Conservation (phyloP, 2,113 vertebrate species). For the Xiphophorus hellerii region DNA sequence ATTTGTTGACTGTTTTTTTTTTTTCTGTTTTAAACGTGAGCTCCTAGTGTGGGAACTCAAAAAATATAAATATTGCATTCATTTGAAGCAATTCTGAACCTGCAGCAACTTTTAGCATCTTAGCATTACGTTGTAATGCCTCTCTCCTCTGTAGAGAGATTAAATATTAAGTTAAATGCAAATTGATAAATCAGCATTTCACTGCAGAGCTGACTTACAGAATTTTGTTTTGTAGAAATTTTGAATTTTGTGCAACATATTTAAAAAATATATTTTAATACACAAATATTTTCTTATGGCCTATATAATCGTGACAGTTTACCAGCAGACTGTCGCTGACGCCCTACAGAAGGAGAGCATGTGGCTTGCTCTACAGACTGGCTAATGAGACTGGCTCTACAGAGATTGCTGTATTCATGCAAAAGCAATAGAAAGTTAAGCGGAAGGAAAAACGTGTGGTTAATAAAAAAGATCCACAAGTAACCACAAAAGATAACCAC, state of each 20-base stretch:
- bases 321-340: background rate
- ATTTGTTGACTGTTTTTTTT: background rate
- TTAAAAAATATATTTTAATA: no score
- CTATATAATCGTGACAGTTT: background rate
- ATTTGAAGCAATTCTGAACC: background rate
- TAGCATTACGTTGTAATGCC: background rate
- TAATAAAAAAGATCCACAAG: background rate
- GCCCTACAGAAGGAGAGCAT: background rate
- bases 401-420: background rate
- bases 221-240: background rate
- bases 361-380: no score
- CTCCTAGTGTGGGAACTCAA: background rate
- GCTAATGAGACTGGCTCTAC: background rate
- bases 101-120: background rate
- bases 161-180: background rate
- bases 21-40: conserved; percentile 4
- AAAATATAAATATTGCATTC: background rate
- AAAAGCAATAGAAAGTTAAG: background rate
- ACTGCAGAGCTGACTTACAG: background rate
- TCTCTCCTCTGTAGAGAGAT: background rate
- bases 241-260: no score
- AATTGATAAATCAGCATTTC: background rate
- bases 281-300: no score
- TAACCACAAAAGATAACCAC: no score
- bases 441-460: background rate